These are phyloP conservation scores for Athrips mouffetella DNA, from an alignment of 2,888 invertebrate genomes.

Conservation along the genomic window DNA sequence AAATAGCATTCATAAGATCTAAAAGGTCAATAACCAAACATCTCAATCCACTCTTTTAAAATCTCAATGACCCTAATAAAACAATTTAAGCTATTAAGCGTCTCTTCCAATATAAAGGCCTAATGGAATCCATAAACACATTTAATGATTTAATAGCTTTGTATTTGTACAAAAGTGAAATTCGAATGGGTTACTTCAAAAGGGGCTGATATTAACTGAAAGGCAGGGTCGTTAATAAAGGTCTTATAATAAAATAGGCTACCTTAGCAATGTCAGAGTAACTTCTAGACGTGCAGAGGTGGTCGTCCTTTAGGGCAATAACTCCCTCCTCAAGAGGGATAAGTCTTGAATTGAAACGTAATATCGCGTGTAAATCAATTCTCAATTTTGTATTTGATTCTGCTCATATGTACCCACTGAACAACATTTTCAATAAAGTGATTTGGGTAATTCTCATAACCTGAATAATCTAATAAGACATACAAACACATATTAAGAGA, in stretches of 20 bases:
- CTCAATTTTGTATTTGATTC: too few species aligned
- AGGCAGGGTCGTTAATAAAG: neutral
- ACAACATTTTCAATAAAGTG: too few species aligned
- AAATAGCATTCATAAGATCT: neutral
- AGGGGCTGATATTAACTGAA: neutral
- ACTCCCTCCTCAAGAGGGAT: neutral
- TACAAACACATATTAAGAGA: too few species aligned
- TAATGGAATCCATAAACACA: neutral
- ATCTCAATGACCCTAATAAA: constrained; percentile 6
- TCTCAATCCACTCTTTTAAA: neutral
- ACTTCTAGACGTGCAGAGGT: constrained; percentile 7
- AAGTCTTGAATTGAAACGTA: too few species aligned
- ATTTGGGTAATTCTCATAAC: too few species aligned
- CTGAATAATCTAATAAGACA: too few species aligned
- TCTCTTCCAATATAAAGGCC: neutral
- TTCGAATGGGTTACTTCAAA: neutral
- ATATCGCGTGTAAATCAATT: too few species aligned
- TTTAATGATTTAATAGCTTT: too few species aligned
- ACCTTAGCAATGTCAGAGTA: constrained; percentile 2
- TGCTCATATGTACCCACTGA: too few species aligned
- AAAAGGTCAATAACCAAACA: constrained; percentile 8
- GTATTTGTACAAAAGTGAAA: too few species aligned
- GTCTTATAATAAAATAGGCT: neutral
- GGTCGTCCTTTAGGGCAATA: constrained; percentile 7
- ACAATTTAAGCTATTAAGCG: neutral